Evolutionary conservation across 1,140 invertebrate genomes (phyloP).

Genomic region (Rhagoletis zephyria): DNA sequence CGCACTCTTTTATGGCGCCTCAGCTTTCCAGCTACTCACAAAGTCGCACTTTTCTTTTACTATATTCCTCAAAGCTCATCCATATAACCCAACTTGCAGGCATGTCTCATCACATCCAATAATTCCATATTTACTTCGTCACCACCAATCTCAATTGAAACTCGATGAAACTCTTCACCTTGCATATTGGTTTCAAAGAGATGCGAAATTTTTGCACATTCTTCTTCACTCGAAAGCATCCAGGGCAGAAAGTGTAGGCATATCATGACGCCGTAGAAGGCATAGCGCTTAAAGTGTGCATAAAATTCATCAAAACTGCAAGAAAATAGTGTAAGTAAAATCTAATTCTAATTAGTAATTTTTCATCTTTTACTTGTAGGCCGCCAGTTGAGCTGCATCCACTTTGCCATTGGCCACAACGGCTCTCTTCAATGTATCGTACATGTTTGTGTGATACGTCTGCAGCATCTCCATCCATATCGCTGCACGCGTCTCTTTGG

Average conservation of each 20-base stretch:
- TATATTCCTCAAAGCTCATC: slow-evolving; percentile 56
- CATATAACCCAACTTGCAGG: slow-evolving; percentile 68
- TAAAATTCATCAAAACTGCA: slow-evolving; percentile 64
- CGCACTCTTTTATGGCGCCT: not conserved
- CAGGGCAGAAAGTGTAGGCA: slow-evolving; percentile 70
- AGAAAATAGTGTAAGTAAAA: slow-evolving; percentile 11
- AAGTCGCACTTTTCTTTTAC: too few species aligned
- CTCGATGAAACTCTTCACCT: slow-evolving; percentile 61
- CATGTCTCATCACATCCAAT: slow-evolving; percentile 62
- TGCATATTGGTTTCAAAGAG: slow-evolving; percentile 68
- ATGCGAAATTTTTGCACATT: slow-evolving; percentile 63
- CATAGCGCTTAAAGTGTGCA: slow-evolving; percentile 66
- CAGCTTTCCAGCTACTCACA: too few species aligned
- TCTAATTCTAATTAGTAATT: not conserved
- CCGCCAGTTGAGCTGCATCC: not conserved
- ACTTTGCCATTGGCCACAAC: slow-evolving; percentile 2
- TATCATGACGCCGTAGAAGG: slow-evolving; percentile 68
- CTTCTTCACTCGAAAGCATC: slow-evolving; percentile 62
- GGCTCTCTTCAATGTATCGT: slow-evolving; percentile 34
- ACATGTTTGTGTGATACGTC: slow-evolving; percentile 56
- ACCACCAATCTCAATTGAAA: slow-evolving; percentile 65
- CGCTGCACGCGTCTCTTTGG: slow-evolving; percentile 54
- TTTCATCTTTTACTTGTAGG: slow-evolving; percentile 5
- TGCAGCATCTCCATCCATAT: slow-evolving; percentile 56
- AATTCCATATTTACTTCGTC: slow-evolving; percentile 65